Evolutionary conservation across 2,888 invertebrate species (phyloP).

Genomic region (Steromphala cineraria): DNA sequence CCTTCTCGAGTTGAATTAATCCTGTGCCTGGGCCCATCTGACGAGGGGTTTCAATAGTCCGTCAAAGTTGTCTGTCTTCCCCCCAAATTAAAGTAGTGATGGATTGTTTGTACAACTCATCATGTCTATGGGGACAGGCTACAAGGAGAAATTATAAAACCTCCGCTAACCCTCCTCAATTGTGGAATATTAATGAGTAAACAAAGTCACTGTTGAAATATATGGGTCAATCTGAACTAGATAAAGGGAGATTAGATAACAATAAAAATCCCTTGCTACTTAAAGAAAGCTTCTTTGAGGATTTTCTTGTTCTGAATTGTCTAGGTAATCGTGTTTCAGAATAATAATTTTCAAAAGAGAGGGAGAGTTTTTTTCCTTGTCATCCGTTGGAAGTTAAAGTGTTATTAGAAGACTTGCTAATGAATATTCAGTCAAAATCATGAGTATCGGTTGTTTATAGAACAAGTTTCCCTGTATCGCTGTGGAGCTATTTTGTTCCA

Average conservation of each 20-base stretch:
- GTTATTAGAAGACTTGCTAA: too few species aligned
- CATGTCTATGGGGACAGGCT: neutral
- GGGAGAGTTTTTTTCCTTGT: too few species aligned
- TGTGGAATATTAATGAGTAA: constrained; percentile 16
- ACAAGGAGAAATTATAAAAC: constrained; percentile 1
- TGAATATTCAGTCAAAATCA: too few species aligned
- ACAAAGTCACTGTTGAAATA: neutral
- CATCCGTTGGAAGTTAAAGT: too few species aligned
- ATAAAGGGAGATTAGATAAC: too few species aligned
- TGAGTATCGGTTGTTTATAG: neutral
- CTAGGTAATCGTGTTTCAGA: too few species aligned
- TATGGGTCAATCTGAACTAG: neutral
- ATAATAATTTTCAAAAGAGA: too few species aligned
- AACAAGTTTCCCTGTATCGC: neutral
- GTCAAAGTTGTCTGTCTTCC: neutral
- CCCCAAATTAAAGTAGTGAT: constrained; percentile 12
- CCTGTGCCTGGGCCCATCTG: neutral
- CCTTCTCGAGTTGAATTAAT: constrained; percentile 17
- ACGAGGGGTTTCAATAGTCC: neutral
- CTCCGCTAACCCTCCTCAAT: neutral
- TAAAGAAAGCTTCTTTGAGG: too few species aligned
- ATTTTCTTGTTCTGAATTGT: too few species aligned
- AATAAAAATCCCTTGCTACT: too few species aligned
- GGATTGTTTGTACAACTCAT: constrained; percentile 13
- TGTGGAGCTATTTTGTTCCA: neutral